Evolutionary conservation across 2,797 vertebrate species (phyloP).

Genomic region (Nannoperca obscura): DNA sequence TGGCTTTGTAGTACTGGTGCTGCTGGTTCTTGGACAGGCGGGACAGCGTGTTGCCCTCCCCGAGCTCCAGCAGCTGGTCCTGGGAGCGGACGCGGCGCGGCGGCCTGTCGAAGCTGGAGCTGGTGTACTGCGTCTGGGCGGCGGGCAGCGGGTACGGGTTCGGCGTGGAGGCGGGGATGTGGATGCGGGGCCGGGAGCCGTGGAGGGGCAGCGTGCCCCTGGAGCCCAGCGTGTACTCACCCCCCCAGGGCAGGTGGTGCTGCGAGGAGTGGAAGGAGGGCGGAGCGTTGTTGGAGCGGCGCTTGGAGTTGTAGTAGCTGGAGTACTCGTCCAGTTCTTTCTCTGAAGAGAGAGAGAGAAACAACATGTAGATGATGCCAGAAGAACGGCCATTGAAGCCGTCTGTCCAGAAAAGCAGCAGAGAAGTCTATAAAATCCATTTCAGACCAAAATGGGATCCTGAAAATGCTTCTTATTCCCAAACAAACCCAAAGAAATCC

Average conservation of each 20-base stretch:
- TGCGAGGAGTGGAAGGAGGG: constrained; percentile 86
- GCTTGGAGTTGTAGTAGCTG: constrained; percentile 75
- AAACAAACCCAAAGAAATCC: too few relatives aligned
- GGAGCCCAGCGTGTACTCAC: constrained; percentile 82
- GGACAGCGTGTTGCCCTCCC: constrained; percentile 85
- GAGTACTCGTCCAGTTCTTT: constrained; percentile 92
- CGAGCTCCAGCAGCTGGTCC: constrained; percentile 88
- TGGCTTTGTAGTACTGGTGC: constrained; percentile 87
- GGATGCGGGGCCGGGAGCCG: constrained; percentile 81
- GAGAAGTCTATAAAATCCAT: not conserved
- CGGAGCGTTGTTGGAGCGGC: constrained; percentile 74
- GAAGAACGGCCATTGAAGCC: too few relatives aligned
- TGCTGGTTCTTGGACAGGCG: constrained; percentile 87
- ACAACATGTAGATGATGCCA: not conserved
- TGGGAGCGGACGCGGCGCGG: constrained; percentile 93
- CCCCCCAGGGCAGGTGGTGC: constrained; percentile 83
- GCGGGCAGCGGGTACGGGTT: constrained; percentile 86
- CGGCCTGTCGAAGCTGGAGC: constrained; percentile 83
- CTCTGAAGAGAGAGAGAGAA: constrained; percentile 77
- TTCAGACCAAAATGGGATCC: too few relatives aligned
- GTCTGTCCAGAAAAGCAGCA: too few relatives aligned
- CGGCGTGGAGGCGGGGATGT: constrained; percentile 81
- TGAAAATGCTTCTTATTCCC: too few relatives aligned
- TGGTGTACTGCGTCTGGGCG: constrained; percentile 72
- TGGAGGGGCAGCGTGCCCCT: constrained; percentile 89